Conservation (phyloP, 2,888 invertebrate species). For the Ligdia adustata region DNA sequence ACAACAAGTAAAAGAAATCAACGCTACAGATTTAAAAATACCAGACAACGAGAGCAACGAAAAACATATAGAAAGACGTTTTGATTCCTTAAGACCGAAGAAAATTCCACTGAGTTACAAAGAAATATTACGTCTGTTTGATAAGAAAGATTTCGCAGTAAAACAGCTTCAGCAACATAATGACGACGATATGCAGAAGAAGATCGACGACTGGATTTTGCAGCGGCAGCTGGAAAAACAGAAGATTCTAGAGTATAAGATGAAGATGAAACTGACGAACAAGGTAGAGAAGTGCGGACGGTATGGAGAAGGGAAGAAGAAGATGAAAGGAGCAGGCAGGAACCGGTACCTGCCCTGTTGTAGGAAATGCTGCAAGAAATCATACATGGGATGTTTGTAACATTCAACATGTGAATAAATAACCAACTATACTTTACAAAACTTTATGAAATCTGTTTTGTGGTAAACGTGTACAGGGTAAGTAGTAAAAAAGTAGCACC, state of each 20-base stretch:
- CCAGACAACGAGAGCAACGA: not conserved
- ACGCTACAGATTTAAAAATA: constrained; percentile 26
- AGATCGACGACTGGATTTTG: constrained; percentile 48
- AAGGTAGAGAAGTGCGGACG: constrained; percentile 39
- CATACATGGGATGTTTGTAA: constrained; percentile 63
- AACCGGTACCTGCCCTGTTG: constrained; percentile 52
- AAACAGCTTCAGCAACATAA: not conserved
- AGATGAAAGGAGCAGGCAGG: constrained; percentile 1
- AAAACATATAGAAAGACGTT: constrained; percentile 4
- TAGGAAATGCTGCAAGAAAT: constrained; percentile 64
- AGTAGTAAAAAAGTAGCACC: too few relatives aligned
- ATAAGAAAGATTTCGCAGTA: not conserved
- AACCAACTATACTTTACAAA: too few relatives aligned
- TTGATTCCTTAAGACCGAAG: constrained; percentile 14
- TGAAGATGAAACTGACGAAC: not conserved
- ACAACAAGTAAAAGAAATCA: constrained; percentile 43
- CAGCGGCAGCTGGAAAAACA: constrained; percentile 44
- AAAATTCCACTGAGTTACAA: constrained; percentile 11
- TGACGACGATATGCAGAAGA: constrained; percentile 38
- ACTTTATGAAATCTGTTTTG: too few relatives aligned
- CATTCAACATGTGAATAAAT: too few relatives aligned
- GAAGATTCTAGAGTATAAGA: constrained; percentile 36
- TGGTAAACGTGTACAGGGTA: too few relatives aligned
- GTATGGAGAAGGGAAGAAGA: constrained; percentile 20
- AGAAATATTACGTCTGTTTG: constrained; percentile 32